Conservation (phyloP, 2,888 invertebrate genomes). For the Metalampra italica region DNA sequence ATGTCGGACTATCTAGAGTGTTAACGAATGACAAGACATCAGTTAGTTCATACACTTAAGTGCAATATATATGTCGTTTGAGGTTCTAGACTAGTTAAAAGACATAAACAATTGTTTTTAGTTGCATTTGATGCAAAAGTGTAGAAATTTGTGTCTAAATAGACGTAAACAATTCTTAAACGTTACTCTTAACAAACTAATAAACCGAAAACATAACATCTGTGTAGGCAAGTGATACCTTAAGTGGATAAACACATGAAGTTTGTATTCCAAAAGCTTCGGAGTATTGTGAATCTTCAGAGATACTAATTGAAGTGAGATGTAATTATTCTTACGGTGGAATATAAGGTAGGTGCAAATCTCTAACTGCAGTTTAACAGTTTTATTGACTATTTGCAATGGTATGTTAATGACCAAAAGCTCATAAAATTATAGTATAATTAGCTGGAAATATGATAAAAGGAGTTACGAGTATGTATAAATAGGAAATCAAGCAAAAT, state of each 20-base stretch:
- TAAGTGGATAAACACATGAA: neutral
- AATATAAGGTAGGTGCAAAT: neutral
- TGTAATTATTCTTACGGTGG: neutral
- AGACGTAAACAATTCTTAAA: neutral
- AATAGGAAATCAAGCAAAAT: too few relatives aligned
- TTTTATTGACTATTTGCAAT: too few relatives aligned
- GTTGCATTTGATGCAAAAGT: neutral
- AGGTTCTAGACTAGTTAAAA: neutral
- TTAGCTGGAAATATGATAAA: too few relatives aligned
- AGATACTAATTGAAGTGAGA: neutral
- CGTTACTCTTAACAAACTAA: neutral
- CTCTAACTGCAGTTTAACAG: neutral
- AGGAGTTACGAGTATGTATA: too few relatives aligned
- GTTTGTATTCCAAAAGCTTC: neutral
- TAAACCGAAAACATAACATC: neutral
- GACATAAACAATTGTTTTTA: neutral
- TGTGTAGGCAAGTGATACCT: neutral
- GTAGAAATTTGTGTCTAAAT: neutral
- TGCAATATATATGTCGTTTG: slow-evolving; percentile 2
- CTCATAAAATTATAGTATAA: too few relatives aligned
- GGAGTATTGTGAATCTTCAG: neutral
- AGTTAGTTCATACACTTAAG: slow-evolving; percentile 4
- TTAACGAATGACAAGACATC: slow-evolving; percentile 22
- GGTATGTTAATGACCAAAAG: too few relatives aligned
- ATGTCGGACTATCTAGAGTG: slow-evolving; percentile 13